Evolutionary conservation across 2,888 invertebrate genomes (phyloP).

Genomic region (Clitarchus hookeri): DNA sequence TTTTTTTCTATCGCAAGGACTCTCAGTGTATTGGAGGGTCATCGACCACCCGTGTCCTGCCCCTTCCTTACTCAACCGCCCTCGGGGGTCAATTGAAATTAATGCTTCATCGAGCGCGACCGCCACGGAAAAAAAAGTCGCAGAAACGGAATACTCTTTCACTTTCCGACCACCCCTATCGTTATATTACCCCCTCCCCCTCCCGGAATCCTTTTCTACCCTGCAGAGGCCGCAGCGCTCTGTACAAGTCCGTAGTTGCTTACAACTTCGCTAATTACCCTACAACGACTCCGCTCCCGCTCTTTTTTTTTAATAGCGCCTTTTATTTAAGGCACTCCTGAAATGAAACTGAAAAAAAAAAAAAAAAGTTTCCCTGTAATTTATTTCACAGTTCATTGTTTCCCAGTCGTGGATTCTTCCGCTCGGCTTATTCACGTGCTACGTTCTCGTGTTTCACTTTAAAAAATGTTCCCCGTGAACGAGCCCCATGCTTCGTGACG

Average conservation of each 20-base stretch:
- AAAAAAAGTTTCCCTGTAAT: not conserved
- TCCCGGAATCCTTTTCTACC: not conserved
- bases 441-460: not conserved
- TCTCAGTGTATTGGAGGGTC: too few species aligned
- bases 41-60: too few species aligned
- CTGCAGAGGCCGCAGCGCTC: not conserved
- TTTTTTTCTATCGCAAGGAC: too few species aligned
- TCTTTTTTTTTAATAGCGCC: not conserved
- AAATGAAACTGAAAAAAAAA: too few species aligned
- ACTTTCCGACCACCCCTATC: not conserved
- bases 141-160: not conserved
- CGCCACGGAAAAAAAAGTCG: not conserved
- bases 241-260: not conserved
- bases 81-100: not conserved
- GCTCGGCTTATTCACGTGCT: not conserved
- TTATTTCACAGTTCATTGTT: slow-evolving; percentile 14
- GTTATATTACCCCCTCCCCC: not conserved
- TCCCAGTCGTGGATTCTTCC: not conserved
- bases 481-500: not conserved
- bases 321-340: not conserved
- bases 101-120: not conserved
- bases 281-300: not conserved
- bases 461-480: not conserved
- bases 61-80: not conserved
- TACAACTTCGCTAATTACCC: slow-evolving; percentile 5